These are phyloP conservation scores for Diacarnus erythraeanus DNA, from an alignment of 37 sponge, comb jelly and placozoan genomes.

Conservation along the genomic window DNA sequence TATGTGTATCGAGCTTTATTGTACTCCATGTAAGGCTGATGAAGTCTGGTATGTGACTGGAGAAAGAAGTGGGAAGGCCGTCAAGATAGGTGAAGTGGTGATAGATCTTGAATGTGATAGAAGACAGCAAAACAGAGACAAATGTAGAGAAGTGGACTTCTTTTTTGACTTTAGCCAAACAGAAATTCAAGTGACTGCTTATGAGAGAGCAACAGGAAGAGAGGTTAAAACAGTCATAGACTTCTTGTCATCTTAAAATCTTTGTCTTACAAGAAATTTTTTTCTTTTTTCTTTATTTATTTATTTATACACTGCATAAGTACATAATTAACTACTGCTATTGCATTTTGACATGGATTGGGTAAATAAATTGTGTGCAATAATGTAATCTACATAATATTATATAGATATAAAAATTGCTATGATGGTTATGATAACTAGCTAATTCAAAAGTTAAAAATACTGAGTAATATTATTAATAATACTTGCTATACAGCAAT, in stretches of 20 bases:
- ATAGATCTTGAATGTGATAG: conserved; percentile 1
- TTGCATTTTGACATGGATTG: neutral
- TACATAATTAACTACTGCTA: neutral
- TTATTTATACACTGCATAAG: neutral
- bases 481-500: neutral
- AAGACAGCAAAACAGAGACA: neutral
- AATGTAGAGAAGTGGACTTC: conserved; percentile 20
- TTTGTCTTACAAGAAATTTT: neutral
- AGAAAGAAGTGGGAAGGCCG: neutral
- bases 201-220: neutral
- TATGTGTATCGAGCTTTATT: conserved; percentile 21
- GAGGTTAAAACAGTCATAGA: conserved; percentile 31
- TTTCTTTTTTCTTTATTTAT: neutral
- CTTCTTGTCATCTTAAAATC: conserved; percentile 33
- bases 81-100: conserved; percentile 32
- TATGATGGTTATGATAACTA: no score
- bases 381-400: neutral
- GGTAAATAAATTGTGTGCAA: no score
- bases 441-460: no score
- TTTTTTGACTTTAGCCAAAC: conserved; percentile 38
- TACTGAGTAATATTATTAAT: no score
- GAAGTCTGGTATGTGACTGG: conserved; percentile 23
- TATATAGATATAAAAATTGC: no score
- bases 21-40: conserved; percentile 3
- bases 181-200: conserved; percentile 37